Evolutionary conservation across 2,888 invertebrate species (phyloP), one percentile per base, ranked within the genome.

Genomic region (Mesoligia furuncula): DNA sequence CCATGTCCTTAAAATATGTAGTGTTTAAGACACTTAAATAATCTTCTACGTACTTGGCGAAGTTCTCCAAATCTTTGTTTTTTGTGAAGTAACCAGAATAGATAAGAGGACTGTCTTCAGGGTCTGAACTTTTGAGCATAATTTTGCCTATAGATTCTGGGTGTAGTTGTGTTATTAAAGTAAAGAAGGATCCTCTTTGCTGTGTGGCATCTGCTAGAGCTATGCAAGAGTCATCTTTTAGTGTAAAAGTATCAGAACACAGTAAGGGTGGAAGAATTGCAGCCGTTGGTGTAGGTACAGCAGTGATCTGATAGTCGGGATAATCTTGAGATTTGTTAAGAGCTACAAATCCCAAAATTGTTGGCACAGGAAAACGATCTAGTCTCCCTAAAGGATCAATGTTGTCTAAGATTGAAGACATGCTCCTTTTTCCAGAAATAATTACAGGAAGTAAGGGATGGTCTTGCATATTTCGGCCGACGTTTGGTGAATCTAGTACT

Each of bases 381-480:
- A 91, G 65, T 77, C 89, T 89, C 0, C 27, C 67, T 0, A 94
- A 83, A 7, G 84, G 51, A 15, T 92, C 89, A 0, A 91, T 42
- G 54, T 91, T 91, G 0, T 91, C 86, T 0, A 81, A 15, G 0
- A 90, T 65, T 2, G 91, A 85, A 13, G 62, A 45, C 0, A 83
- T 36, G 39, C 80, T 77, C 31, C 85, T 87, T 20, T 89, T 83
- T 0, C 86, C 92, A 4, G 90, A 85, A 57, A 94, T 39, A 8
- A 87, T 15, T 1, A 94, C 57, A 4, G 91, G 89, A 42, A 92
- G 84, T n/a, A 92, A 13, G 4, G 91, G 71, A 66, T 95, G 95
- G 73, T 95, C 93, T 85, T 93, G 93, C 54, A 94, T 85, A 77
- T 94, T 94, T 68, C 88, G 79, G 0, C 95, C 95, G 2, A 95